A percentile compares a stretch with the other conserved stretches of the same genome.
phyloP scores from a whole-genome alignment of 2,888 invertebrate species.

The Spicauda simplicius region DNA sequence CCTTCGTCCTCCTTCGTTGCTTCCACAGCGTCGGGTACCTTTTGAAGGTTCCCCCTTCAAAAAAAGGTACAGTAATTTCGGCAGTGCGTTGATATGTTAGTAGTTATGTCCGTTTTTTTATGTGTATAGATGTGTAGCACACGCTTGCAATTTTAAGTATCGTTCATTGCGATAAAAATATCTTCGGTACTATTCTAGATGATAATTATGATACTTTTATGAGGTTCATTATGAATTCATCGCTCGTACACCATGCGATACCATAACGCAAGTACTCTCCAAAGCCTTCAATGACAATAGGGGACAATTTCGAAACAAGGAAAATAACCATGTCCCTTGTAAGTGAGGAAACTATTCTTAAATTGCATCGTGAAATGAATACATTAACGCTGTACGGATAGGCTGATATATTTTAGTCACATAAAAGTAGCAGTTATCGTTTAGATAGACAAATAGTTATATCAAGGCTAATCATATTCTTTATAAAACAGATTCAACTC shows the following conservation, averaged over 20 bases:
- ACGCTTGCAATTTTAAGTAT: no score
- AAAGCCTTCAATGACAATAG: slow-evolving; percentile 49
- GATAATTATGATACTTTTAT: not conserved
- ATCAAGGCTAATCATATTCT: no score
- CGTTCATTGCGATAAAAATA: not conserved
- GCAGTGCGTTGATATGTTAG: no score
- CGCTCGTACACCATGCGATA: slow-evolving; percentile 49
- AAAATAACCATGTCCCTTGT: slow-evolving; percentile 37
- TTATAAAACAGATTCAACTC: no score
- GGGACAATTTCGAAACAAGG: slow-evolving; percentile 47
- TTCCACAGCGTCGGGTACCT: no score
- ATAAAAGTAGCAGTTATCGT: no score
- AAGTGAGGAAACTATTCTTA: slow-evolving; percentile 55
- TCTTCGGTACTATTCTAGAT: not conserved
- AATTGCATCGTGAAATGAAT: slow-evolving; percentile 53
- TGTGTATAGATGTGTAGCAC: no score
- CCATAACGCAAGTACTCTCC: slow-evolving; percentile 43
- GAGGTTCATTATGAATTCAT: slow-evolving; percentile 45
- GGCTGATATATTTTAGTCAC: not conserved
- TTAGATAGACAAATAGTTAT: no score
- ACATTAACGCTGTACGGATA: slow-evolving; percentile 15
- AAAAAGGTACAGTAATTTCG: no score
- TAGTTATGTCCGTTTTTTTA: no score
- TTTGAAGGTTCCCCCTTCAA: no score
- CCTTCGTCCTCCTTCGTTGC: no score